Conservation (phyloP, 2,888 invertebrate genomes). For the Euplagia quadripunctaria region DNA sequence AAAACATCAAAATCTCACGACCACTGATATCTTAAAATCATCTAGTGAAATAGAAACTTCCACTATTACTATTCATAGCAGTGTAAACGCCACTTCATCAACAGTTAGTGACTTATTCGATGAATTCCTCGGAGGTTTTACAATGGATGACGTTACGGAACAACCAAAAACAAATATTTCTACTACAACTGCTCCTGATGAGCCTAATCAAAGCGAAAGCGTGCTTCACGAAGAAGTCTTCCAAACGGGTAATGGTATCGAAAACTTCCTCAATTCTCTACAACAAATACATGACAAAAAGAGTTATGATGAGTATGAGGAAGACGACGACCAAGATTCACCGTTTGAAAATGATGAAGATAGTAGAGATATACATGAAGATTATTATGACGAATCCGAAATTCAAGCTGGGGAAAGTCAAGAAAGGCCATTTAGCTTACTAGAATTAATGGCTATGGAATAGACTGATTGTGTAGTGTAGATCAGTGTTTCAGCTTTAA, state of each 20-base stretch:
- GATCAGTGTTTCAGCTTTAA: conserved; percentile 61
- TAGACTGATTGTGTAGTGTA: conserved; percentile 70
- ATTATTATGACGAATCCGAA: conserved; percentile 60
- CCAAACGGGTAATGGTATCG: conserved; percentile 71
- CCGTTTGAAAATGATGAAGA: conserved; percentile 47
- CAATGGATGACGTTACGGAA: conserved; percentile 61
- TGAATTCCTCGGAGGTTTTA: conserved; percentile 71
- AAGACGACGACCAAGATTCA: conserved; percentile 51
- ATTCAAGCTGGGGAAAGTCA: conserved; percentile 57
- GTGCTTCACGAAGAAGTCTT: conserved; percentile 65
- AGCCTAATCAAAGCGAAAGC: conserved; percentile 64
- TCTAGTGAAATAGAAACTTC: conserved; percentile 46
- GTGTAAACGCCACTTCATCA: conserved; percentile 40
- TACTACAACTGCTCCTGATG: conserved; percentile 33
- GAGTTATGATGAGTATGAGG: conserved; percentile 54
- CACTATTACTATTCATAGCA: conserved; percentile 23
- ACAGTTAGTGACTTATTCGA: conserved; percentile 66
- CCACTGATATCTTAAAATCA: conserved; percentile 46
- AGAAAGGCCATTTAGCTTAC: conserved; percentile 70
- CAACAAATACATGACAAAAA: conserved; percentile 51
- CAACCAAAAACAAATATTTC: conserved; percentile 43
- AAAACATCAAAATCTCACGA: conserved; percentile 63
- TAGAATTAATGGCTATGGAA: conserved; percentile 82
- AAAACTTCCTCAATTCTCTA: conserved; percentile 72
- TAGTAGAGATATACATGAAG: conserved; percentile 49